Evolutionary conservation across 1,140 invertebrate genomes (phyloP).

Genomic region (Microvelia longipes): DNA sequence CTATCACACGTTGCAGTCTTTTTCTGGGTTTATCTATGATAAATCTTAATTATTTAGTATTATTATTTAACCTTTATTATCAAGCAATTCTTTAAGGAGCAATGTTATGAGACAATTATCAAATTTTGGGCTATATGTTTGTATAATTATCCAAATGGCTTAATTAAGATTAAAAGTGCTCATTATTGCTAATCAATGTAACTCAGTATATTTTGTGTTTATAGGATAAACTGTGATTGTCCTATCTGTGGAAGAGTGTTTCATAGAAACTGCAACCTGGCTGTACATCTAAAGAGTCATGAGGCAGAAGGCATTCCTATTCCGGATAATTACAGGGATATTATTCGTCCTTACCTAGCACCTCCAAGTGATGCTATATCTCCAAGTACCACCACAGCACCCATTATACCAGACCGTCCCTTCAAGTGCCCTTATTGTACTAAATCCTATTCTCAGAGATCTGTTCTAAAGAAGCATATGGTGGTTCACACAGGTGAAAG

Average conservation of each 20-base stretch:
- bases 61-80: too few relatives aligned
- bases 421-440: slow-evolving; percentile 18
- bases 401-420: neutral
- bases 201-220: too few relatives aligned
- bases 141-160: too few relatives aligned
- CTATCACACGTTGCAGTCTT: too few relatives aligned
- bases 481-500: slow-evolving; percentile 20
- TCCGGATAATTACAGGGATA: too few relatives aligned
- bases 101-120: too few relatives aligned
- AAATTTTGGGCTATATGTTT: too few relatives aligned
- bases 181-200: too few relatives aligned
- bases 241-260: slow-evolving; percentile 21
- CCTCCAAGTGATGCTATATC: neutral
- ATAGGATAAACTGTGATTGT: slow-evolving; percentile 21
- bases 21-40: too few relatives aligned
- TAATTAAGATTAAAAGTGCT: too few relatives aligned
- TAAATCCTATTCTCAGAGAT: slow-evolving; percentile 17
- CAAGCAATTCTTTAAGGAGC: too few relatives aligned
- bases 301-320: neutral
- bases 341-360: neutral
- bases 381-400: neutral
- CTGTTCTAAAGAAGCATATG: slow-evolving; percentile 19
- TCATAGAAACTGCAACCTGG: slow-evolving; percentile 22
- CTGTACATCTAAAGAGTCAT: slow-evolving; percentile 22
- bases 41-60: too few relatives aligned